These are phyloP conservation scores for Perca flavescens DNA, from an alignment of 2,113 vertebrate genomes.

Conservation along the genomic window DNA sequence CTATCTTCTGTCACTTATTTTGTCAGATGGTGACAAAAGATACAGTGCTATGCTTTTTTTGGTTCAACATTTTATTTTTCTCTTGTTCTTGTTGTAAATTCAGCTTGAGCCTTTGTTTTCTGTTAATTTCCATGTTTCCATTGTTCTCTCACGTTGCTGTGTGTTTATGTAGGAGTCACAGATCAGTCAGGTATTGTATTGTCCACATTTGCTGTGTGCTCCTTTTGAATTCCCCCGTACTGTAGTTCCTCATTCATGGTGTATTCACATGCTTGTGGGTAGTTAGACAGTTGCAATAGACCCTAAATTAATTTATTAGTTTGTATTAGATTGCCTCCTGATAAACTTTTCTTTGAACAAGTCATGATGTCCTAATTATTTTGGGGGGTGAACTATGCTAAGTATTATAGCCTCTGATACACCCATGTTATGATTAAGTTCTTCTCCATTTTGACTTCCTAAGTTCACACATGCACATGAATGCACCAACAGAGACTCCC, in stretches of 20 bases:
- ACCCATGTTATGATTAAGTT: constrained; percentile 9
- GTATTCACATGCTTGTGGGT: constrained; percentile 67
- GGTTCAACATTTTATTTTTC: neutral
- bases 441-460: constrained; percentile 49
- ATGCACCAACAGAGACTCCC: constrained; percentile 56
- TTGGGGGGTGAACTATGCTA: neutral
- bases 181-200: constrained; percentile 91
- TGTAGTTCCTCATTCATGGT: constrained; percentile 56
- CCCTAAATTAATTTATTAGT: constrained; percentile 3
- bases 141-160: constrained; percentile 74
- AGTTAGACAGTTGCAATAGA: constrained; percentile 36
- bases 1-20: neutral
- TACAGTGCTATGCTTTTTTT: neutral
- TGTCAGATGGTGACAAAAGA: neutral
- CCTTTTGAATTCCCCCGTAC: constrained; percentile 53
- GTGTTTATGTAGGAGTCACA: constrained; percentile 91
- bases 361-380: neutral
- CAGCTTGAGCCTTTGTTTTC: constrained; percentile 51
- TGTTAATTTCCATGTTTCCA: constrained; percentile 81
- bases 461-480: constrained; percentile 69
- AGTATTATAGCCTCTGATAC: neutral
- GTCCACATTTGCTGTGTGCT: constrained; percentile 81
- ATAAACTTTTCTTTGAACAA: constrained; percentile 15
- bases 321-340: neutral
- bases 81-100: constrained; percentile 56